Evolutionary conservation across 2,797 vertebrate genomes (phyloP).

Genomic region (Lacerta agilis): DNA sequence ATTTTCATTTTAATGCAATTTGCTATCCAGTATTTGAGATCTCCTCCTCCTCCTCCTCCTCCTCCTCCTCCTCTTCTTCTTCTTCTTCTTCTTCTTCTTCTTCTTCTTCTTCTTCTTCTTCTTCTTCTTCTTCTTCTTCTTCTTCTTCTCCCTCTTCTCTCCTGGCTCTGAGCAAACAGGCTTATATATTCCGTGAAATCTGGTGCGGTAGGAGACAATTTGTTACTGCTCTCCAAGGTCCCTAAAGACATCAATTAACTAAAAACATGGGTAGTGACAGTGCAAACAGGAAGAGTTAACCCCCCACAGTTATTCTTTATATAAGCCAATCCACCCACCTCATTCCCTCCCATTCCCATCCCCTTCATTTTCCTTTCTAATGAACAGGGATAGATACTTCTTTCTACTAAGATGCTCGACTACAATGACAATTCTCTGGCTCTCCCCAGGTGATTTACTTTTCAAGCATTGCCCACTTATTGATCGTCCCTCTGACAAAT

Average conservation of each 20-base stretch:
- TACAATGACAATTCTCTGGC: conserved; percentile 75
- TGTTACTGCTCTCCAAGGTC: conserved; percentile 71
- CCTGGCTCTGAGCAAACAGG: conserved; percentile 46
- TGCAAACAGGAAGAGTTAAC: conserved; percentile 74
- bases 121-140: neutral
- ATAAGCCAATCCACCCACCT: conserved; percentile 73
- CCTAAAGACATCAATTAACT: conserved; percentile 76
- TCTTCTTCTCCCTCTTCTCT: neutral
- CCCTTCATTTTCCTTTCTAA: conserved; percentile 74
- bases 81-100: neutral
- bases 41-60: neutral
- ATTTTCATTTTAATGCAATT: conserved; percentile 16
- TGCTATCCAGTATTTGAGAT: conserved; percentile 16
- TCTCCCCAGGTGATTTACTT: conserved; percentile 81
- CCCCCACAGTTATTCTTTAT: conserved; percentile 76
- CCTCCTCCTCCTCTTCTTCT: too few relatives aligned
- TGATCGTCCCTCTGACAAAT: conserved; percentile 81
- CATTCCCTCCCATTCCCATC: conserved; percentile 58
- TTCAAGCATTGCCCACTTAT: conserved; percentile 80
- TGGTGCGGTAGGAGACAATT: conserved; percentile 64
- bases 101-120: too few relatives aligned
- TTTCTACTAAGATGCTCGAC: conserved; percentile 75
- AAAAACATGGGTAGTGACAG: conserved; percentile 73
- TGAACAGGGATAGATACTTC: conserved; percentile 69
- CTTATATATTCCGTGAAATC: conserved; percentile 62